phyloP scores from a whole-genome alignment of 2,113 vertebrate genomes.

The Cepphus grylle region DNA sequence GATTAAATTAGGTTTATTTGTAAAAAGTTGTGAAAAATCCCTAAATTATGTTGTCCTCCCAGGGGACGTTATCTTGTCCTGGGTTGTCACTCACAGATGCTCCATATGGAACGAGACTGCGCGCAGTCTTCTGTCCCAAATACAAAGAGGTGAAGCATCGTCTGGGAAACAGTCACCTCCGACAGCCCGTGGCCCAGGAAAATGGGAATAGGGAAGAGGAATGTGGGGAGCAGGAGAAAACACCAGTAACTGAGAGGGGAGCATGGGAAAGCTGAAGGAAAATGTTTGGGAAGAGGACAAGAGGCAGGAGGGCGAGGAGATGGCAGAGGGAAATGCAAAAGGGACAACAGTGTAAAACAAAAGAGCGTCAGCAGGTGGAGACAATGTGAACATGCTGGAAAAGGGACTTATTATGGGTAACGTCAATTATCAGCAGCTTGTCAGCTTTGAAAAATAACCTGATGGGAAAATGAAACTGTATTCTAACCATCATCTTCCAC shows the following conservation, averaged over 20 bases:
- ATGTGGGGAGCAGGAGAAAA: neutral
- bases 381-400: neutral
- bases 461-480: neutral
- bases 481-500: neutral
- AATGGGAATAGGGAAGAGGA: neutral
- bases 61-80: neutral
- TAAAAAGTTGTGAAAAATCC: neutral
- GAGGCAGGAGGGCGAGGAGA: neutral
- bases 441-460: neutral
- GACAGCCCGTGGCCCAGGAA: neutral
- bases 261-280: neutral
- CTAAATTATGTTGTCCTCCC: neutral
- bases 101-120: neutral
- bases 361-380: neutral
- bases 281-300: neutral
- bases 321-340: neutral
- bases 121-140: neutral
- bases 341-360: accelerated
- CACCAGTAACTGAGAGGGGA: neutral
- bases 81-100: neutral
- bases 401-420: neutral
- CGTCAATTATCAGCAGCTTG: neutral
- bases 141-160: neutral
- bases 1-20: neutral
- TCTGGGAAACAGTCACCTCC: neutral